A percentile compares a stretch with the other conserved stretches of the same genome.
Evolutionary conservation across 2,888 invertebrate species (phyloP).

Genomic region (Zhuqinia jingwanae): DNA sequence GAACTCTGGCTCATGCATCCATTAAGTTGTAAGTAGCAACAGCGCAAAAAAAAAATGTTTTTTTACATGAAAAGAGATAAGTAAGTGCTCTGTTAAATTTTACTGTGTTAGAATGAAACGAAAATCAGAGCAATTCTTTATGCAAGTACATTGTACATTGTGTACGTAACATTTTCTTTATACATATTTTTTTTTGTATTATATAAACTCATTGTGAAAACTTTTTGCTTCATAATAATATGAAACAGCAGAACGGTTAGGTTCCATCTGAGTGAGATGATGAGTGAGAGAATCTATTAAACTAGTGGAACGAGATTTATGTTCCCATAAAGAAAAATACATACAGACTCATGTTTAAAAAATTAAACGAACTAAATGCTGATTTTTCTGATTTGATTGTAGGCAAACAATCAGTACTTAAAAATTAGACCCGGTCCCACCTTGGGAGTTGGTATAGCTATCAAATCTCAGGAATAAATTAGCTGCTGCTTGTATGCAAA

Average conservation of each 20-base stretch:
- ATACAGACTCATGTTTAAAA: too few species aligned
- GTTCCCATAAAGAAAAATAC: too few species aligned
- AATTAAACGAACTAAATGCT: too few species aligned
- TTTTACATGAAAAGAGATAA: not conserved
- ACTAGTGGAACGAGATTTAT: not conserved
- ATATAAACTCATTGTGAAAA: too few species aligned
- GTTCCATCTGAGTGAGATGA: conserved; percentile 34
- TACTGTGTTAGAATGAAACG: conserved; percentile 10
- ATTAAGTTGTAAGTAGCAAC: conserved; percentile 58
- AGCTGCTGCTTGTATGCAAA: too few species aligned
- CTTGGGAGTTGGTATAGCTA: too few species aligned
- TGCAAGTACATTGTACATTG: not conserved
- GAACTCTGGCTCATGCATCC: conserved; percentile 63
- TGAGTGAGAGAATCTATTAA: not conserved
- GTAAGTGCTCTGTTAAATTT: conserved; percentile 14
- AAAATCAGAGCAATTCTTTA: conserved; percentile 42
- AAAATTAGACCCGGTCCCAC: too few species aligned
- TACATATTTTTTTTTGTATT: not conserved
- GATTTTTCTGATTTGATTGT: too few species aligned
- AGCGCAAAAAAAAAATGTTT: not conserved
- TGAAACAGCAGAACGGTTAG: not conserved
- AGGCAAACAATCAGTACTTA: too few species aligned
- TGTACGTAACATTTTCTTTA: too few species aligned
- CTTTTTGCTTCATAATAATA: not conserved
- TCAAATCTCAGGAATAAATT: too few species aligned